Percentiles rank a stretch among this genome's conserved stretches.
phyloP scores from a whole-genome alignment of 2,797 vertebrate species.

The Poeciliopsis paucimaculata region DNA sequence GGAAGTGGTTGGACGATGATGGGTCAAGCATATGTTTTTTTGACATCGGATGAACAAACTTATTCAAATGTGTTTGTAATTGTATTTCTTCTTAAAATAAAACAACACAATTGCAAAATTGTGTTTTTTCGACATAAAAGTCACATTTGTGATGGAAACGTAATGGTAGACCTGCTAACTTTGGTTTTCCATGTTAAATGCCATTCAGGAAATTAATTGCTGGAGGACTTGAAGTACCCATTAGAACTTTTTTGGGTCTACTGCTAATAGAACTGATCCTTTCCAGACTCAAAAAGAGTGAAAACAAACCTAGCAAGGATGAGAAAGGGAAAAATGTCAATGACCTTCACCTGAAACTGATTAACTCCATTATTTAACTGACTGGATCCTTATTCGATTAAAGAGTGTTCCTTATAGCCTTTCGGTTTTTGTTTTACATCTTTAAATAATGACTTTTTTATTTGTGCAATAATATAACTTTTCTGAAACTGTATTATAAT shows the following conservation, averaged over 20 bases:
- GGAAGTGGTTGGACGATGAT: no score
- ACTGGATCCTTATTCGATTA: neutral
- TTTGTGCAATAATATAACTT: constrained; percentile 2
- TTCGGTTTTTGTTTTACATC: neutral
- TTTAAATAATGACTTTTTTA: neutral
- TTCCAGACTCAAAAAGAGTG: neutral
- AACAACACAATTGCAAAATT: no score
- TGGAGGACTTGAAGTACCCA: neutral
- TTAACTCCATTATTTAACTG: neutral
- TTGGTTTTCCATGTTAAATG: neutral
- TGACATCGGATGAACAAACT: no score
- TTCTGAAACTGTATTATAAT: neutral
- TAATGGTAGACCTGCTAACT: neutral
- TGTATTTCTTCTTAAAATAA: no score
- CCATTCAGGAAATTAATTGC: neutral
- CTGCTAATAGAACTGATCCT: neutral
- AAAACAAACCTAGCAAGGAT: no score
- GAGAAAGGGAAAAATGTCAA: neutral
- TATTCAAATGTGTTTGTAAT: no score
- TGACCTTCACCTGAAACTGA: no score
- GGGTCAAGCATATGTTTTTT: no score
- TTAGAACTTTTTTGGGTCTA: neutral
- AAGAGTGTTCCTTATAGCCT: neutral
- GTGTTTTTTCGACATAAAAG: no score
- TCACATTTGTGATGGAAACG: neutral